These are phyloP conservation scores for Diplodus sargus DNA, from an alignment of 2,797 vertebrate genomes.

Conservation along the genomic window DNA sequence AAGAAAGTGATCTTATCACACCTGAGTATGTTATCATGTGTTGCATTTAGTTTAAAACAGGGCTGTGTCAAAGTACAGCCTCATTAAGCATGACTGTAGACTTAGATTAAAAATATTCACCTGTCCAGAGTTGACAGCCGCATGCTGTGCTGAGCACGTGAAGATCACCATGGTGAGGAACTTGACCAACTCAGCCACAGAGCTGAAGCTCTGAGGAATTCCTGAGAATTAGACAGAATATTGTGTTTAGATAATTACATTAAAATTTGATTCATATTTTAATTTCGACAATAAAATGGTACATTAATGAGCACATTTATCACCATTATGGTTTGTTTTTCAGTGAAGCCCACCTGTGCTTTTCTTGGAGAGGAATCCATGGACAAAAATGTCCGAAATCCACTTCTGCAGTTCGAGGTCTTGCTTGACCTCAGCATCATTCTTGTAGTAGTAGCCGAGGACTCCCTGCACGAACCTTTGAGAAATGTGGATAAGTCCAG, in stretches of 20 bases:
- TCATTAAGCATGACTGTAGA: too few relatives aligned
- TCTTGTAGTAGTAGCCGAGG: too few relatives aligned
- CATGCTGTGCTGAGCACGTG: constrained; percentile 51
- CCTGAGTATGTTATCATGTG: too few relatives aligned
- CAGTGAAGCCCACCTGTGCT: constrained; percentile 17
- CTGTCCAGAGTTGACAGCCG: constrained; percentile 63
- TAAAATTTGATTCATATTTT: neutral
- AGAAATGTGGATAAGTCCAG: neutral
- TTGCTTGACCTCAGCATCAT: too few relatives aligned
- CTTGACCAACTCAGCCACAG: too few relatives aligned
- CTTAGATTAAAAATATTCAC: constrained; percentile 17
- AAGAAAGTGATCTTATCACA: too few relatives aligned
- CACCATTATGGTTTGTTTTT: neutral
- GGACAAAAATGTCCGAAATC: constrained; percentile 33
- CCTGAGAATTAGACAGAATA: constrained; percentile 23
- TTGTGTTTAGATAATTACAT: neutral
- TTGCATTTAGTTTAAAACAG: too few relatives aligned
- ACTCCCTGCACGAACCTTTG: neutral
- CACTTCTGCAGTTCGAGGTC: too few relatives aligned
- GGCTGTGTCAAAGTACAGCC: too few relatives aligned
- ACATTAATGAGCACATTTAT: neutral
- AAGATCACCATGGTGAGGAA: constrained; percentile 47
- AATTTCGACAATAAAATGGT: neutral
- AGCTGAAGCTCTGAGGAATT: constrained; percentile 5
- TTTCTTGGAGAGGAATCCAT: constrained; percentile 32